A percentile compares a stretch with the other conserved stretches of the same genome.
Conservation (phyloP, 2,113 vertebrate species). For the Lagopus muta region DNA sequence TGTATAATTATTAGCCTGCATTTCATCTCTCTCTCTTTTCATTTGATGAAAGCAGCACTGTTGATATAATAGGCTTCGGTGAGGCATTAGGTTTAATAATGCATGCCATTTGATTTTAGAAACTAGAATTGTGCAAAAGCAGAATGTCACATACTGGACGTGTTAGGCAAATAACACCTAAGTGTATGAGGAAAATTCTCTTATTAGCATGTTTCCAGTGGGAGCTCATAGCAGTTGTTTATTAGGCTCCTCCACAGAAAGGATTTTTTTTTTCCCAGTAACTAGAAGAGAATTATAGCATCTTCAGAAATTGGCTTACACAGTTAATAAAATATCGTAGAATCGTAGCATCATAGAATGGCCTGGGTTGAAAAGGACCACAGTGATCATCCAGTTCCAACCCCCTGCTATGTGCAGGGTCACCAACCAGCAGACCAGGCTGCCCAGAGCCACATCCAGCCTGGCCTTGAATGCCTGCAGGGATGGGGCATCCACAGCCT, state of each 20-base stretch:
- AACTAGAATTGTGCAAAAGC: not conserved
- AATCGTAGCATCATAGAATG: too few species aligned
- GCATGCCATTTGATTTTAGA: constrained; percentile 56
- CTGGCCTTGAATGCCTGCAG: too few species aligned
- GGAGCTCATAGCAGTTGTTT: not conserved
- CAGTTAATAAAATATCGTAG: not conserved
- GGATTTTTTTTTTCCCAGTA: not conserved
- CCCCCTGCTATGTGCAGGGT: too few species aligned
- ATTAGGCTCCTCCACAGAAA: not conserved
- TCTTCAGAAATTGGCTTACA: not conserved
- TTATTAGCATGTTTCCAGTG: not conserved
- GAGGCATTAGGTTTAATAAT: constrained; percentile 57
- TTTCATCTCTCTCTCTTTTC: constrained; percentile 24
- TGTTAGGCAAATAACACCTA: constrained; percentile 43
- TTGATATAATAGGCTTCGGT: constrained; percentile 32
- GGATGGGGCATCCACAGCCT: too few species aligned
- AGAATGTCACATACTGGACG: not conserved
- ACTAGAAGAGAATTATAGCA: not conserved
- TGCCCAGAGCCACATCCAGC: too few species aligned
- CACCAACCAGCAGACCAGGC: too few species aligned
- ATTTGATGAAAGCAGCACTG: constrained; percentile 29
- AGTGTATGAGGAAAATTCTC: not conserved
- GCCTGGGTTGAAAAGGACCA: too few species aligned
- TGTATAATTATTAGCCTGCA: constrained; percentile 18
- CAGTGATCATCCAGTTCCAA: too few species aligned